Base-by-base conservation (phyloP, 2,797 vertebrate species). In the Coranthus polyacanthus region DNA sequence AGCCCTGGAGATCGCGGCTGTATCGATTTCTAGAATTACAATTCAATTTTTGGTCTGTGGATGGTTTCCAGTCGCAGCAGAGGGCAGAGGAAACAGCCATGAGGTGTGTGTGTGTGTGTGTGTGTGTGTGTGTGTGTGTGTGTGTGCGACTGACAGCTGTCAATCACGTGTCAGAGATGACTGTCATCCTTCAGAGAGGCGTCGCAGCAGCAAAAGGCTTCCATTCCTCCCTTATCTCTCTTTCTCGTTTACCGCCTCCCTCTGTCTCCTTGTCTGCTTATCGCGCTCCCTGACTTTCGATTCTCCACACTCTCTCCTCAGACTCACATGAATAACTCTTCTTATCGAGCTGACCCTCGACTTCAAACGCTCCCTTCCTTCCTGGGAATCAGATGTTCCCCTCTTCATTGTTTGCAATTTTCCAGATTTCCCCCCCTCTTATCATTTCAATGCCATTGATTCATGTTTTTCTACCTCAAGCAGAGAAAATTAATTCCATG, bases 21-120 rank as follows among this genome's bases (percentile, higher is more conserved):
- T 75, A 90, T 92, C 79, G 85, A 92, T 92, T 91, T 86, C 65
- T 58, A 81, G 53, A 81, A 79, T 87, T 75, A 70, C 75, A 78
- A 54, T 87, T 85, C 59, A 39, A 46, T 68, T 63, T 65, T 47
- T 38, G 11, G 38, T 38, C 38, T 13, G 38, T 20, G 54, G 75
- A 75, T 60, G 52, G 61, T 58, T 62, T 63, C 46, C 41, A 63
- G 66, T 57, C 51, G 20, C 57, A 24, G 32, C 0, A 9, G 62
- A 77, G 72, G 49, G 50, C n/a, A 36, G 46, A 51, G 16, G 36
- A 75, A 68, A 55, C 17, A 29, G 49, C 41, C 26, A 13, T 2
- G 7, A 67, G 59, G 47, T 24, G 51, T 2, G 15, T 47, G 69
- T 57, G 37, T 70, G 20, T 42, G 53, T 24, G 22, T 24, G 22